These are phyloP conservation scores for Zeuzera pyrina DNA, from an alignment of 2,888 invertebrate species.

Conservation along the genomic window DNA sequence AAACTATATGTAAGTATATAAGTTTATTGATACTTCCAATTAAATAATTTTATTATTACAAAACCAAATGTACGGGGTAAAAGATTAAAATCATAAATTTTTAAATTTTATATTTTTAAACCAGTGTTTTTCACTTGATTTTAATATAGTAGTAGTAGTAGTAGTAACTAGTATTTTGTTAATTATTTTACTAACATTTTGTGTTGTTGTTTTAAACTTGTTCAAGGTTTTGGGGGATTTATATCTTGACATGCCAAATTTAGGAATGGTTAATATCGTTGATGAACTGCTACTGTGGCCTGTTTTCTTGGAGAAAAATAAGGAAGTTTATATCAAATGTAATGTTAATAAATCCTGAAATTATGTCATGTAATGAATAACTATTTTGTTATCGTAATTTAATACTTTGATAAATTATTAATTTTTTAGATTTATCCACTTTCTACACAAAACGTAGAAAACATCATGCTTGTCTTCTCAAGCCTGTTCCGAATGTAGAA, in stretches of 20 bases:
- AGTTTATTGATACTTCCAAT: neutral
- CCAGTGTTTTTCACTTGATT: no score
- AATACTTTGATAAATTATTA: neutral
- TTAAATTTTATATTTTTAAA: no score
- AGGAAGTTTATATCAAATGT: constrained; percentile 31
- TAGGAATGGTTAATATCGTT: constrained; percentile 26
- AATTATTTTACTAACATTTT: no score
- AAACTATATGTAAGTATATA: neutral
- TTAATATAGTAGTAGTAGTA: no score
- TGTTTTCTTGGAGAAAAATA: constrained; percentile 29
- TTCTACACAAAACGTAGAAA: constrained; percentile 28
- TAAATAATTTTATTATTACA: no score
- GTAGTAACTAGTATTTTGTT: no score
- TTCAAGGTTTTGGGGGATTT: constrained; percentile 45
- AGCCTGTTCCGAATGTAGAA: constrained; percentile 23
- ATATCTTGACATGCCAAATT: constrained; percentile 24
- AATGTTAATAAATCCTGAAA: constrained; percentile 8
- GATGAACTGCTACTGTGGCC: constrained; percentile 36
- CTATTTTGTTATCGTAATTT: neutral
- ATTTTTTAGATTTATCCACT: constrained; percentile 26
- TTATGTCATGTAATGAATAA: neutral
- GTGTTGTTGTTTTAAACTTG: no score
- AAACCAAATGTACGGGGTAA: no score
- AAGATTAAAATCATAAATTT: no score
- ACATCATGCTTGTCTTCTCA: constrained; percentile 30